Evolutionary conservation across 2,797 vertebrate species (phyloP).

Genomic region (Enteromius radiatus): DNA sequence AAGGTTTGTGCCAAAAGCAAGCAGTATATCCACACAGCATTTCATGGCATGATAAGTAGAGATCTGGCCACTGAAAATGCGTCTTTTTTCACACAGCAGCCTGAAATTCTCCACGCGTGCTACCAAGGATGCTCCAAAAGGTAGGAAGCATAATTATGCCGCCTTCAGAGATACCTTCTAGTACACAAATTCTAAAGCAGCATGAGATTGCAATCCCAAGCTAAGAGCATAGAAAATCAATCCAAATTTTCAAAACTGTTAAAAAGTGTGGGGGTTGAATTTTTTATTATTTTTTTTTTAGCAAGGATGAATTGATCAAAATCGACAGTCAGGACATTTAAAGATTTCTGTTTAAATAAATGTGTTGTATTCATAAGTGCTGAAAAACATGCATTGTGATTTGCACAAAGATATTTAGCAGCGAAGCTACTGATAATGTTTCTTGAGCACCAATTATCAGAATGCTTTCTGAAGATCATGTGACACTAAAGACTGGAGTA

Average conservation of each 20-base stretch:
- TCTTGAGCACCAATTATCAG: neutral
- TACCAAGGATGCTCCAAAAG: neutral
- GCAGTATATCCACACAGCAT: neutral
- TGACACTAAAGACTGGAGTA: neutral
- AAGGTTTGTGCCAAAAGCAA: neutral
- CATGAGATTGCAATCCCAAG: neutral
- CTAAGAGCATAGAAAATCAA: conserved; percentile 6
- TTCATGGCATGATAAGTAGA: neutral
- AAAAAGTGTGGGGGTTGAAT: neutral
- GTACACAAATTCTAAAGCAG: conserved; percentile 15
- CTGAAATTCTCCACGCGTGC: neutral
- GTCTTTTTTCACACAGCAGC: no score
- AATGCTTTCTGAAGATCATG: neutral
- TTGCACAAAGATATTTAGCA: neutral
- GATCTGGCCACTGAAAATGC: no score
- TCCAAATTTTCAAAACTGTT: neutral
- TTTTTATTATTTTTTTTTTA: neutral
- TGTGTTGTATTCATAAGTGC: no score
- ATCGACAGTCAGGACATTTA: neutral
- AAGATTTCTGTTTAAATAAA: neutral
- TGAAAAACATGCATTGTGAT: neutral
- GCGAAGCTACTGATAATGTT: neutral
- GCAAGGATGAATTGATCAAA: neutral
- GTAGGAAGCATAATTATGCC: conserved; percentile 19
- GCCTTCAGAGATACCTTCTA: conserved; percentile 7